Percentiles rank a stretch among this genome's conserved stretches.
Conservation (phyloP, 2,113 vertebrate genomes). For the Crotalus tigris region DNA sequence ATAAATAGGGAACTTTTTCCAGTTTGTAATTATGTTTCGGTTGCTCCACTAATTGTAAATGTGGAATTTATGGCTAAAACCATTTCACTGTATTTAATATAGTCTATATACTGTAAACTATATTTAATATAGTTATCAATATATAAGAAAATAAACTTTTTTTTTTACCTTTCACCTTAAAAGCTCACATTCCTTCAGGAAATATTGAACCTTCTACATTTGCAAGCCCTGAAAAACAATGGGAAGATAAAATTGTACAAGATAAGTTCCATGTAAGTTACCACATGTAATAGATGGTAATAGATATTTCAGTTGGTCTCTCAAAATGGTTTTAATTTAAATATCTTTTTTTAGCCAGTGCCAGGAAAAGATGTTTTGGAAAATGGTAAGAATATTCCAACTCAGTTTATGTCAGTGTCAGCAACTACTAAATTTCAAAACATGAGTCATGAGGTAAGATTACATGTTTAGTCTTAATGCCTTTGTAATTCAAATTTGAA, state of each 20-base stretch:
- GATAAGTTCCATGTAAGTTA: conserved; percentile 55
- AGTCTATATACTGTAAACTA: no score
- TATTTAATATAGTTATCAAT: not conserved
- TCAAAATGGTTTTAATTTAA: not conserved
- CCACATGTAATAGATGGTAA: not conserved
- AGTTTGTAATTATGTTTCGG: not conserved
- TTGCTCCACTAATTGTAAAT: not conserved
- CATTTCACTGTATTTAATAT: not conserved
- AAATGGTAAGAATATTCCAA: conserved; percentile 25
- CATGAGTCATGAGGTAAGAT: conserved; percentile 67
- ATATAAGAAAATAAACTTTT: not conserved
- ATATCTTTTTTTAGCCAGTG: conserved; percentile 59
- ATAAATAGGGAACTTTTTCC: not conserved
- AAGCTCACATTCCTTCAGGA: conserved; percentile 35
- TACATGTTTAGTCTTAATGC: conserved; percentile 1
- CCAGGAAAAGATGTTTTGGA: conserved; percentile 42
- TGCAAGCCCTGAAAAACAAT: conserved; percentile 33
- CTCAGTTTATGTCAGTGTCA: conserved; percentile 59
- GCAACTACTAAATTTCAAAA: conserved; percentile 51
- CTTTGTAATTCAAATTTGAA: not conserved
- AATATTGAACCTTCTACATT: conserved; percentile 7
- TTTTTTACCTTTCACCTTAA: conserved; percentile 14
- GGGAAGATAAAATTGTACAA: conserved; percentile 26
- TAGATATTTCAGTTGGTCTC: not conserved
- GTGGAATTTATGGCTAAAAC: not conserved